Percentiles rank a stretch among this genome's conserved stretches.
Evolutionary conservation across 2,797 vertebrate species (phyloP).

Genomic region (Halcyon badia): DNA sequence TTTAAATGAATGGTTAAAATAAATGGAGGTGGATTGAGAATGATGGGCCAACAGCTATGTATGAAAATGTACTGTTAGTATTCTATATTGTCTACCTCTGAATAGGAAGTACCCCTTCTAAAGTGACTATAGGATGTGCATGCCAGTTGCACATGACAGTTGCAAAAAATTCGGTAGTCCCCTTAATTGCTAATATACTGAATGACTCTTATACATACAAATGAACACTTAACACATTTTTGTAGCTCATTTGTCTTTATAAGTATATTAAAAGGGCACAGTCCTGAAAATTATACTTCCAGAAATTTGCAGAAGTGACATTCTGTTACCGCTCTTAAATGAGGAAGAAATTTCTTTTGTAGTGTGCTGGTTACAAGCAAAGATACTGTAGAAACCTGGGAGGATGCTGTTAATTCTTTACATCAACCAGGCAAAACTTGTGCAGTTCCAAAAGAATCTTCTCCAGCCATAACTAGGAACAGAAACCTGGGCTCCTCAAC

Average conservation of each 20-base stretch:
- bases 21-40: not conserved
- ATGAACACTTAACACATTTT: not conserved
- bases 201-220: not conserved
- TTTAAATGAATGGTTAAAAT: not conserved
- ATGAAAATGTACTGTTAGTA: not conserved
- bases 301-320: not conserved
- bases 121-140: not conserved
- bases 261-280: slow-evolving; percentile 18
- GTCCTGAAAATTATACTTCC: not conserved
- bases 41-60: not conserved
- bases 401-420: not conserved
- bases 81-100: not conserved
- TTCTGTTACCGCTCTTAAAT: not conserved
- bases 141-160: not conserved
- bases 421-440: not conserved
- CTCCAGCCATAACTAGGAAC: not conserved
- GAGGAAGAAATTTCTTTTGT: not conserved
- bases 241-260: not conserved
- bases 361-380: not conserved
- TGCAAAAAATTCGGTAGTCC: not conserved
- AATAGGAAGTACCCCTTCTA: not conserved
- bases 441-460: not conserved
- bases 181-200: not conserved
- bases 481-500: not conserved
- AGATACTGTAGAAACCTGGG: not conserved